Evolutionary conservation across 2,113 vertebrate genomes (phyloP).

Genomic region (Ancistrus triradiatus): DNA sequence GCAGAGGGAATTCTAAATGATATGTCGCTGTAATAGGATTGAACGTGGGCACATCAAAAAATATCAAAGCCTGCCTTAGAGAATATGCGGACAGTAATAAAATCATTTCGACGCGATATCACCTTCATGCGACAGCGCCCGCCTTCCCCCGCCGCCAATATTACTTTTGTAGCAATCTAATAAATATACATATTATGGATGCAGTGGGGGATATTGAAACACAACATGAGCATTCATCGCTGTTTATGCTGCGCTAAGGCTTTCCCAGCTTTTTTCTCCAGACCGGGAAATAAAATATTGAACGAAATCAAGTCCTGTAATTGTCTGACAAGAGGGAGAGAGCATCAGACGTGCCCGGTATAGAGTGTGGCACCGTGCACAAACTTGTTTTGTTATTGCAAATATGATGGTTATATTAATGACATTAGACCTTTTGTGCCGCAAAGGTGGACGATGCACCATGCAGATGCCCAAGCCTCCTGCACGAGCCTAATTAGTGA

Average conservation of each 20-base stretch:
- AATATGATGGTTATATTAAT: too few relatives aligned
- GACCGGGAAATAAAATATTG: constrained; percentile 25
- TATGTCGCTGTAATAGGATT: constrained; percentile 69
- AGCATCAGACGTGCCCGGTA: too few relatives aligned
- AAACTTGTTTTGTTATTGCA: too few relatives aligned
- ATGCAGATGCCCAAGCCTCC: too few relatives aligned
- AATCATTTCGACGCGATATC: constrained; percentile 77
- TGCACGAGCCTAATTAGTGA: too few relatives aligned
- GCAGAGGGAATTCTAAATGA: constrained; percentile 59
- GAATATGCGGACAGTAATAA: constrained; percentile 76
- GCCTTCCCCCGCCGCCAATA: constrained; percentile 75
- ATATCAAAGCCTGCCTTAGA: constrained; percentile 68
- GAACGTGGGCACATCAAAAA: constrained; percentile 71
- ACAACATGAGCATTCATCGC: constrained; percentile 73
- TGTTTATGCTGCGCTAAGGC: constrained; percentile 66
- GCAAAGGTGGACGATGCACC: too few relatives aligned
- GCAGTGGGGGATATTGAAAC: constrained; percentile 77
- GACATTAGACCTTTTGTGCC: too few relatives aligned
- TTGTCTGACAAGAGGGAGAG: constrained; percentile 1
- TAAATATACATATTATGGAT: constrained; percentile 78
- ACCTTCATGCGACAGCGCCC: constrained; percentile 69
- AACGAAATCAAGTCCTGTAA: constrained; percentile 39
- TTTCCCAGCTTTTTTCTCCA: constrained; percentile 21
- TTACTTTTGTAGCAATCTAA: constrained; percentile 77
- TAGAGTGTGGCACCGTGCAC: too few relatives aligned